Evolutionary conservation across 2,113 vertebrate species (phyloP).

Genomic region (Rousettus leschenaultii): DNA sequence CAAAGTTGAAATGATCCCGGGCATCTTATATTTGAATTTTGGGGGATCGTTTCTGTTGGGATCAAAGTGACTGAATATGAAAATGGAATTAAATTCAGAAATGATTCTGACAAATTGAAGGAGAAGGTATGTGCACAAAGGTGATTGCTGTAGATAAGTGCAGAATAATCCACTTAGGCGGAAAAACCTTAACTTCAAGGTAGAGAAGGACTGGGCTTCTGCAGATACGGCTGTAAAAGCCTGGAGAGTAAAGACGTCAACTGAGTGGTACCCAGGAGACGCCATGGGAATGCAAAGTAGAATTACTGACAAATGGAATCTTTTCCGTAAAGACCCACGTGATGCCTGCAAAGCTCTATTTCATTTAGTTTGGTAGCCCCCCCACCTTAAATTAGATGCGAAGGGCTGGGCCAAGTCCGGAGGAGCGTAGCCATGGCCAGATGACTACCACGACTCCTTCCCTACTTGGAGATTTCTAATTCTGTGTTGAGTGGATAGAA

Average conservation of each 20-base stretch:
- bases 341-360: neutral
- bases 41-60: neutral
- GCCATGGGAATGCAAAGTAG: neutral
- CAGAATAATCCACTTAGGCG: neutral
- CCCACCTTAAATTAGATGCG: neutral
- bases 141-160: neutral
- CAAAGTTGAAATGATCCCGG: neutral
- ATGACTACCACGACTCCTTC: neutral
- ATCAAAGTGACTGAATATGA: neutral
- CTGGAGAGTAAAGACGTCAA: neutral
- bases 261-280: neutral
- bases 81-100: slow-evolving; percentile 27
- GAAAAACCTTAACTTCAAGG: neutral
- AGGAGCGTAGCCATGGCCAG: neutral
- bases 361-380: neutral
- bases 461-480: neutral
- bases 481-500: neutral
- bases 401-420: neutral
- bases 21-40: neutral
- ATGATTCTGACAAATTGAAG: neutral
- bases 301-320: neutral
- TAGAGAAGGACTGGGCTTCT: neutral
- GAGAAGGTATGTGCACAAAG: neutral
- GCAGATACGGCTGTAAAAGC: neutral
- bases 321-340: neutral